Conservation (phyloP, 2,113 vertebrate species). For the Ia io region DNA sequence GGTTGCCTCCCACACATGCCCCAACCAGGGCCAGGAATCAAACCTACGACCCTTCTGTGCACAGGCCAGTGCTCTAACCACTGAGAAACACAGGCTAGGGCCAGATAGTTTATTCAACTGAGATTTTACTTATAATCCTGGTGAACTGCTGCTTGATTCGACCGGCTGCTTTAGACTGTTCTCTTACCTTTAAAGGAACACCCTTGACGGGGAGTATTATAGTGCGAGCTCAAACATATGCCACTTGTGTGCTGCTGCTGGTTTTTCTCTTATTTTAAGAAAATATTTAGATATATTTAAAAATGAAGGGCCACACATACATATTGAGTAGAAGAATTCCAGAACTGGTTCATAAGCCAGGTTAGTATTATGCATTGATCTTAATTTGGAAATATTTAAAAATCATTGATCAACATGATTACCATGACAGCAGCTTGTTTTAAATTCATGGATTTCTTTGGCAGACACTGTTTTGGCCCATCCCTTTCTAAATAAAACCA, state of each 20-base stretch:
- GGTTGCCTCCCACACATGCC: too few species aligned
- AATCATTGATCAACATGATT: background rate
- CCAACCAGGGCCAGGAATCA: too few species aligned
- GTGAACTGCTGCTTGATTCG: background rate
- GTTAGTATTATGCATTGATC: background rate
- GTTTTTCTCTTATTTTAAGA: background rate
- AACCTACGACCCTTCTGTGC: too few species aligned
- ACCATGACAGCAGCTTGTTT: background rate
- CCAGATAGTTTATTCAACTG: background rate
- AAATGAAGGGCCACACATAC: background rate
- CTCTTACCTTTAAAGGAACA: background rate
- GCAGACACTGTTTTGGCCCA: background rate
- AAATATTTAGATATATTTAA: background rate
- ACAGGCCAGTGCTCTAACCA: too few species aligned
- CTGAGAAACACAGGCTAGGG: too few species aligned
- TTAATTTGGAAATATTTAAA: conserved; percentile 19
- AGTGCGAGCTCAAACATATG: background rate
- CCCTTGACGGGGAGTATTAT: accelerated
- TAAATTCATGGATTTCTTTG: background rate
- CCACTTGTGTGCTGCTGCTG: background rate
- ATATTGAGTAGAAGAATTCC: background rate
- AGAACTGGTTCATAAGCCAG: background rate
- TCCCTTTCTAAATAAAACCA: conserved; percentile 30
- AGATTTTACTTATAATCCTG: background rate
- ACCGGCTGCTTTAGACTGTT: background rate